Conservation (phyloP, 1,140 invertebrate species). For the Brachionus plicatilis region DNA sequence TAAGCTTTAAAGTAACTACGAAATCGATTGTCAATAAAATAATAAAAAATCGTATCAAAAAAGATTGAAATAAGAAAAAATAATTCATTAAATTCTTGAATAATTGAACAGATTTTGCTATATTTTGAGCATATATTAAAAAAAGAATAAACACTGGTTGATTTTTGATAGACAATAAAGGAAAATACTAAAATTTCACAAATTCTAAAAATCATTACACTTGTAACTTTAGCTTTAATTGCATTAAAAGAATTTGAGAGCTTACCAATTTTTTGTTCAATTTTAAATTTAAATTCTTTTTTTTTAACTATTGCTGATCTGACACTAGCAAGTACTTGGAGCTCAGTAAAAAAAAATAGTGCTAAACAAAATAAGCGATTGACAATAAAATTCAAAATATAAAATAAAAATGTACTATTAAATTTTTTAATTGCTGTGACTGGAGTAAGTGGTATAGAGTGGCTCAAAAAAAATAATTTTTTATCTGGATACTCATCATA, state of each 20-base stretch:
- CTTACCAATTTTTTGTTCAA: not conserved
- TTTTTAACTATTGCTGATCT: not conserved
- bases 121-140: not conserved
- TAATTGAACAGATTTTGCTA: not conserved
- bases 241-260: not conserved
- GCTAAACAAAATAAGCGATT: not conserved
- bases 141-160: not conserved
- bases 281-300: not conserved
- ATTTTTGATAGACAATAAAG: not conserved
- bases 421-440: not conserved
- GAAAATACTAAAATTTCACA: not conserved
- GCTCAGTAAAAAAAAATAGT: not conserved
- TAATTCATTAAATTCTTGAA: not conserved
- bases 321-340: not conserved
- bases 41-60: not conserved
- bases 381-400: not conserved
- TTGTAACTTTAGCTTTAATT: not conserved
- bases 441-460: not conserved
- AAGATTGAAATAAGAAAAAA: not conserved
- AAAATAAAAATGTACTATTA: not conserved
- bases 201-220: not conserved
- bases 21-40: not conserved
- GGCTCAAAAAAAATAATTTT: not conserved
- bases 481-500: not conserved
- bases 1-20: too few relatives aligned